Percentiles rank a stretch among this genome's conserved stretches.
Evolutionary conservation across 92 coral and sea anemone species (phyloP).

Genomic region (Pocillopora grandis): DNA sequence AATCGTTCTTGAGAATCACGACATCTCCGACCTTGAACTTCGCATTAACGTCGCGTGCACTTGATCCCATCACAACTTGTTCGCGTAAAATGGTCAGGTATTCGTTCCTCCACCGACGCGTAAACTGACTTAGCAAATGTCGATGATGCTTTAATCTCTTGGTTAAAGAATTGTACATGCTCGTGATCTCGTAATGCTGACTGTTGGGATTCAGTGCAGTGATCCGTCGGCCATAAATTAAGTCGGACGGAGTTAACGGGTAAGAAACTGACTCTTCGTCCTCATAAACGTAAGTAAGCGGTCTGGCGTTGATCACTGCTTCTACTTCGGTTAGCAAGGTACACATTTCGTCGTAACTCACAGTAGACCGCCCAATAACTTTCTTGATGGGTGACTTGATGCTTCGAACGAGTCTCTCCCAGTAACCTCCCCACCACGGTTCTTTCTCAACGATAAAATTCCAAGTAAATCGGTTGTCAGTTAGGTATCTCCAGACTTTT

Average conservation of each 20-base stretch:
- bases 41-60: slow-evolving; percentile 11
- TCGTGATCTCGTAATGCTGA: slow-evolving; percentile 33
- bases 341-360: slow-evolving; percentile 29
- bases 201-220: slow-evolving; percentile 33
- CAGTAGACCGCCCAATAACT: slow-evolving; percentile 17
- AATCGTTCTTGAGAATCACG: slow-evolving; percentile 47
- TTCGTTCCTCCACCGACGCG: slow-evolving; percentile 38
- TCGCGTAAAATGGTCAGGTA: slow-evolving; percentile 40
- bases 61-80: slow-evolving; percentile 16
- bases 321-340: slow-evolving; percentile 34
- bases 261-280: slow-evolving; percentile 42
- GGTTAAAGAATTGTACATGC: slow-evolving; percentile 46
- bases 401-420: slow-evolving; percentile 30
- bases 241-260: slow-evolving; percentile 37
- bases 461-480: slow-evolving; percentile 50
- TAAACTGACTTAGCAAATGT: slow-evolving; percentile 35
- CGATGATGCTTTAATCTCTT: slow-evolving; percentile 40
- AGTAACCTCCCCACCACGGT: slow-evolving; percentile 63
- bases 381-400: slow-evolving; percentile 29
- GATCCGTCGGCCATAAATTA: slow-evolving; percentile 35
- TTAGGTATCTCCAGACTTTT: slow-evolving; percentile 49
- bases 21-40: slow-evolving; percentile 50
- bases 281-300: slow-evolving; percentile 30
- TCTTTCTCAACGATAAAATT: slow-evolving; percentile 53
- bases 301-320: slow-evolving; percentile 43